Conservation (phyloP, 1,140 invertebrate genomes). For the Akabosia matsudoensis region DNA sequence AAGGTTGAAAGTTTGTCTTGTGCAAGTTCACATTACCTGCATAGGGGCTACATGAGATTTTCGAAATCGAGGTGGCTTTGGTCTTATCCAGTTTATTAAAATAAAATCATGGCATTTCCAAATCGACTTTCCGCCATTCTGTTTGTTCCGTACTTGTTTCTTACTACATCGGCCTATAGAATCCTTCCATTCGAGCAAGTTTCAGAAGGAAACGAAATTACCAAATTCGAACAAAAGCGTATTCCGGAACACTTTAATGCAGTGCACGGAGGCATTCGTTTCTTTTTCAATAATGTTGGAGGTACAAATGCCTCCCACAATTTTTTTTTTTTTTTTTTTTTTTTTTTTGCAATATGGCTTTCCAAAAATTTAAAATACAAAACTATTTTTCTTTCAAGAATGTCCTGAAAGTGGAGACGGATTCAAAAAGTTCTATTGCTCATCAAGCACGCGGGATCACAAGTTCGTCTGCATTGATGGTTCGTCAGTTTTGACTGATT, state of each 20-base stretch:
- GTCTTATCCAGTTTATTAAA: too few species aligned
- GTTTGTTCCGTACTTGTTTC: too few species aligned
- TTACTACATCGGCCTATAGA: neutral
- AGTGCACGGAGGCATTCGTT: neutral
- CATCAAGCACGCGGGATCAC: constrained; percentile 32
- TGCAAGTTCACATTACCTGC: too few species aligned
- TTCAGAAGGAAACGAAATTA: neutral
- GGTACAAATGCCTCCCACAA: too few species aligned
- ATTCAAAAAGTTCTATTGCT: constrained; percentile 44
- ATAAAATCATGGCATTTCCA: too few species aligned
- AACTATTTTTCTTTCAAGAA: constrained; percentile 38
- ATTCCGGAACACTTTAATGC: neutral
- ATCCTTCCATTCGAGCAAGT: neutral
- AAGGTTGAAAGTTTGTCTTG: too few species aligned
- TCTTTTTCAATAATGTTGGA: neutral
- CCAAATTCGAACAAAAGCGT: neutral
- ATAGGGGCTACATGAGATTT: too few species aligned
- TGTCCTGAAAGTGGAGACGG: constrained; percentile 43
- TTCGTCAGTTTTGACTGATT: too few species aligned
- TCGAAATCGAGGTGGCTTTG: too few species aligned
- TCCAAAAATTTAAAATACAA: neutral
- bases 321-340: too few species aligned
- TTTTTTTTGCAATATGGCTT: too few species aligned
- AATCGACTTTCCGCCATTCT: too few species aligned
- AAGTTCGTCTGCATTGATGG: constrained; percentile 49